A percentile compares a stretch with the other conserved stretches of the same genome.
phyloP scores from a whole-genome alignment of 2,113 vertebrate species.

The Hippocampus barbouri region DNA sequence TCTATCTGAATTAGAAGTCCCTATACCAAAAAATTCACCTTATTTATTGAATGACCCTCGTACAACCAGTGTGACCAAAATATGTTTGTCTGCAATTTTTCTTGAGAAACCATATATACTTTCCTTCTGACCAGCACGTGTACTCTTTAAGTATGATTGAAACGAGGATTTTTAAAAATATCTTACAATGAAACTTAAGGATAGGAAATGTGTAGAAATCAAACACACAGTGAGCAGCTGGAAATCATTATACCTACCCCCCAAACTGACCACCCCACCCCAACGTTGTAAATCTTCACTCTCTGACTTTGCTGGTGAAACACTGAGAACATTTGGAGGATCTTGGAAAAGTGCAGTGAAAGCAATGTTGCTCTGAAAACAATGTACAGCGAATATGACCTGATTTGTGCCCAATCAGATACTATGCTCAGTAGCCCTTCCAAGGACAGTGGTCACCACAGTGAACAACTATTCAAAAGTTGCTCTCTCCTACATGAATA shows the following conservation, averaged over 20 bases:
- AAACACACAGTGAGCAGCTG: neutral
- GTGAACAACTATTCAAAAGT: too few species aligned
- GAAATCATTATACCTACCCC: neutral
- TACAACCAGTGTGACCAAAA: too few species aligned
- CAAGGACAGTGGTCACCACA: too few species aligned
- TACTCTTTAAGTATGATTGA: neutral
- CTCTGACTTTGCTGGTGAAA: neutral
- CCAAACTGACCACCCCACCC: neutral
- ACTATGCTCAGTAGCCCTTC: too few species aligned
- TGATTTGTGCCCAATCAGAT: neutral
- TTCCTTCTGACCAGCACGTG: too few species aligned
- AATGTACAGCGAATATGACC: neutral
- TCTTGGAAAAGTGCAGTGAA: neutral
- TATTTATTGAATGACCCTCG: too few species aligned
- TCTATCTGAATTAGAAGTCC: too few species aligned
- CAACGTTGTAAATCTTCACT: neutral
- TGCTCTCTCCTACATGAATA: too few species aligned
- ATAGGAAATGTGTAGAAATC: neutral
- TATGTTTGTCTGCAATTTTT: too few species aligned
- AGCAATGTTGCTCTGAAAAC: neutral
- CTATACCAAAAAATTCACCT: too few species aligned
- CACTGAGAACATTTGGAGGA: neutral
- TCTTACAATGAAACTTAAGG: neutral
- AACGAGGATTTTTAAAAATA: neutral
- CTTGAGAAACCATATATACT: too few species aligned